Evolutionary conservation across 92 coral and sea anemone species (phyloP), one percentile per base, ranked within the genome.

Genomic region (Desmophyllum pertusum): DNA sequence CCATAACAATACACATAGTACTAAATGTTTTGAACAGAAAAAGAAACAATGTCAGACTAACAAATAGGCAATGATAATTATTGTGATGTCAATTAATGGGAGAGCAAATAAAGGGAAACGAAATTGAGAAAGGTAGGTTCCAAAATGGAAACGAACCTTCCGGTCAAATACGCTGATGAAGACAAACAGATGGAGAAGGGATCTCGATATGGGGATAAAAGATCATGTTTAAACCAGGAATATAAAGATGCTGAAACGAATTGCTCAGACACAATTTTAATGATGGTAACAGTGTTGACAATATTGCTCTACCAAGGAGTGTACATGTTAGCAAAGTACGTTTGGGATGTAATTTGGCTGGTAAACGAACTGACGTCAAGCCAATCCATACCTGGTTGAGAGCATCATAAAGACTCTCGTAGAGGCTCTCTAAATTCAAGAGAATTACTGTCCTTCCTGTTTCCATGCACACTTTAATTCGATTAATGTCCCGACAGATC

Each of bases 391-490:
- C 97, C 90, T 93, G 97, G 48, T 93, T 93, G 1, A 93, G 89
- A 25, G 97, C 97, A 50, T 93, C 97, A 73, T 93, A 93, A 42
- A 92, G 80, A 67, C 95, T 88, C 64, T 89, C 92, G 70, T 89
- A 92, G 33, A 87, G 85, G 66, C 90, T 88, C 79, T 94, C 95
- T 79, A 94, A 73, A 76, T 92, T 92, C 31, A 94, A 86, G 33
- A 92, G 87, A 39, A 94, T 92, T 43, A 94, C 98, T 40, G 95
- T 94, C 23, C 91, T 83, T 35, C 98, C 98, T 6, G 98, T 89
- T 51, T 94, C 98, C 98, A 94, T 94, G 89, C 95, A 94, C 50
- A 94, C 95, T 85, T 94, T 94, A 51, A 94, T 94, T 76, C 95
- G 92, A 86, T 94, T 94, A 67, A 94, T 94, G 88, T 94, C 90